A percentile compares a stretch with the other conserved stretches of the same genome.
Conservation (phyloP, 2,113 vertebrate species). For the Trachemys scripta region DNA sequence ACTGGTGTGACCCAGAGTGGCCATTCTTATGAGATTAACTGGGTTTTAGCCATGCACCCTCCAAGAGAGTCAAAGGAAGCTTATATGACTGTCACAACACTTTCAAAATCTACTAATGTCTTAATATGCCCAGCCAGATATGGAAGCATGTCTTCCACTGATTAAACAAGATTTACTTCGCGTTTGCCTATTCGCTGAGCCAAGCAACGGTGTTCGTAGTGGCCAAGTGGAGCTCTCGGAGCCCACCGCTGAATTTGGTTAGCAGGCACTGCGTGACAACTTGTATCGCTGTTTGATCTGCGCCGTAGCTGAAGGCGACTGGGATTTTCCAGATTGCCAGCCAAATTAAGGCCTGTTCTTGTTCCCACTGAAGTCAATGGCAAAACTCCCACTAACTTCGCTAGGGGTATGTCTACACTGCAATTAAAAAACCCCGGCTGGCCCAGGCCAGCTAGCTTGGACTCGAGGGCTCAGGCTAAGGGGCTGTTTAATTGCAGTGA, state of each 20-base stretch:
- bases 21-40: too few relatives aligned
- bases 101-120: background rate
- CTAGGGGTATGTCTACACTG: background rate
- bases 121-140: background rate
- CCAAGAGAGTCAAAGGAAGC: background rate
- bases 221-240: background rate
- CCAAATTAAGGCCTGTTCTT: background rate
- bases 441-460: background rate
- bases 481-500: background rate
- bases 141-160: fast-evolving
- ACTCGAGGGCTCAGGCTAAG: too few relatives aligned
- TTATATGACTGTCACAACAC: background rate
- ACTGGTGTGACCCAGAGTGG: too few relatives aligned
- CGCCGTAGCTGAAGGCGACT: background rate
- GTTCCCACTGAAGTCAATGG: background rate
- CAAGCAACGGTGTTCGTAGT: background rate
- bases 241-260: background rate
- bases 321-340: conserved; percentile 4
- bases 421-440: background rate
- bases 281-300: background rate
- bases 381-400: background rate
- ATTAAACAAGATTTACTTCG: fast-evolving
- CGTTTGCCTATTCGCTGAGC: background rate
- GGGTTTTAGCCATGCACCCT: too few relatives aligned
- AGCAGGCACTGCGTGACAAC: background rate